Evolutionary conservation across 2,113 vertebrate species (phyloP), one percentile per base, ranked within the genome.

Genomic region (Guaruba guarouba): DNA sequence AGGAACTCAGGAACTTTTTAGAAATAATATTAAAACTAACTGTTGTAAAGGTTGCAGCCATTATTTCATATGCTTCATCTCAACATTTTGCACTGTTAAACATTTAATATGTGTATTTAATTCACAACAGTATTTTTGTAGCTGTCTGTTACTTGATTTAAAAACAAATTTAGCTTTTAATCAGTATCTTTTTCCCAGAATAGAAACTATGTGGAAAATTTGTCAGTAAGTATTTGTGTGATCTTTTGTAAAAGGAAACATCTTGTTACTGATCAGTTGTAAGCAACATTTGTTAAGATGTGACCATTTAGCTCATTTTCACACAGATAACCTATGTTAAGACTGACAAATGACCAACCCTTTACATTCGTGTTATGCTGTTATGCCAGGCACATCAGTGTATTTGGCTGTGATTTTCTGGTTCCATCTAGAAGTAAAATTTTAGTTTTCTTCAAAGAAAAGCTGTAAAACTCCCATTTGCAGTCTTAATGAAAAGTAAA

Each of bases 51-150:
- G 97, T 97, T 97, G 92, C 93, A 97, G 97, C 97, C 97, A 88
- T 97, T 96, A 86, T 95, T 96, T 95, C 86, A 3, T 95, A 96
- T 69, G 97, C 97, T 98, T 98, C 98, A 98, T 98, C 98, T 98
- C 97, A 96, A 79, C 93, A 23, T 98, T 98, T 98, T 98, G 97
- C 98, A 98, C 98, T 98, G 97, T 98, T 96, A 91, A 95, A 86
- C 94, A 94, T 97, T 96, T 97, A 97, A 96, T 97, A 86, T 13
- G 41, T 94, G 44, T 98, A 97, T 98, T 97, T 98, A 97, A 98
- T 97, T 98, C 95, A 96, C 90, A 86, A 94, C 84, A 88, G 88
- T 95, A 93, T 95, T 96, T 98, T 98, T 96, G 94, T 98, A 98
- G 96, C 86, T 89, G 62, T 97, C 96, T 93, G 81, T 97, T 96